Evolutionary conservation across 2,888 invertebrate genomes (phyloP).

Genomic region (Bhutanitis thaidina): DNA sequence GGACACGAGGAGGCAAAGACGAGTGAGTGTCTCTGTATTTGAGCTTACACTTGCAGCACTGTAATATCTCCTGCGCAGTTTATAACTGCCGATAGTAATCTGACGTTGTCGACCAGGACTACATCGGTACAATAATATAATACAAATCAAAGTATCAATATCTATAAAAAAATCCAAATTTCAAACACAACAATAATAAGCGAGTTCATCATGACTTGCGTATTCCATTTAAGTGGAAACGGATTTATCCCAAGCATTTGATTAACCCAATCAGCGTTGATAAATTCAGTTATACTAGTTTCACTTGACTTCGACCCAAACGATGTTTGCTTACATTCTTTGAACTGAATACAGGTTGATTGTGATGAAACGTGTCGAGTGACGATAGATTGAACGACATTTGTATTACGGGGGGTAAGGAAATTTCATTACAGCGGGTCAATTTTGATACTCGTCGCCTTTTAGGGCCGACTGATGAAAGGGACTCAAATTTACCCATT

Average conservation of each 20-base stretch:
- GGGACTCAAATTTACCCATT: conserved; percentile 21
- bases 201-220: no score
- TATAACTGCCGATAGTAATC: no score
- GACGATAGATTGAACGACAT: not conserved
- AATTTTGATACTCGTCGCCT: conserved; percentile 41
- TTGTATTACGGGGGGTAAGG: conserved; percentile 24
- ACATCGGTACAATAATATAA: no score
- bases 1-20: no score
- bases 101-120: no score
- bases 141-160: no score
- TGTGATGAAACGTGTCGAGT: conserved; percentile 31
- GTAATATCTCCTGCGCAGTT: no score
- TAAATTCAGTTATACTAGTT: conserved; percentile 39
- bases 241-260: conserved; percentile 14
- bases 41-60: no score
- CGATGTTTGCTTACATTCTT: conserved; percentile 38
- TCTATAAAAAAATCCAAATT: no score
- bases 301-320: conserved; percentile 32
- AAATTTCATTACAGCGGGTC: conserved; percentile 51
- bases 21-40: no score
- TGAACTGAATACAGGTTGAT: conserved; percentile 28
- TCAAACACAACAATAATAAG: no score
- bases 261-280: conserved; percentile 30
- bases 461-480: conserved; percentile 35
- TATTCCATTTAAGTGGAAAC: not conserved